Conservation (phyloP, 2,113 vertebrate genomes). For the Felis catus region DNA sequence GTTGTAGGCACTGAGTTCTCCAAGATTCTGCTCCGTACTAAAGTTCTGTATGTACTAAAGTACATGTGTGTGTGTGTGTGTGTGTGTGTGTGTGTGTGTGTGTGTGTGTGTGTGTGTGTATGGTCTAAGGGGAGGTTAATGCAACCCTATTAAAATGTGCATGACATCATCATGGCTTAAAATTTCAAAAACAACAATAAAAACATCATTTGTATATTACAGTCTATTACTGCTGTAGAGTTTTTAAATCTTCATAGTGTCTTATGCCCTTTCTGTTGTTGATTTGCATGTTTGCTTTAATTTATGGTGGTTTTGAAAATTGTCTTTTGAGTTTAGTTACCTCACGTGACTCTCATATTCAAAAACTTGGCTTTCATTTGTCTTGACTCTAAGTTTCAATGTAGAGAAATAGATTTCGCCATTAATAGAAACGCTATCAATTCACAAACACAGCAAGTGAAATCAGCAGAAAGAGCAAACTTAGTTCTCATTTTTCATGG, state of each 20-base stretch:
- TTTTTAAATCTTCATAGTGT: neutral
- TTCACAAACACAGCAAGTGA: neutral
- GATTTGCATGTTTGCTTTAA: slow-evolving; percentile 31
- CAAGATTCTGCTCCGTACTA: neutral
- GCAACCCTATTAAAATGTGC: neutral
- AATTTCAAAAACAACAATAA: slow-evolving; percentile 22
- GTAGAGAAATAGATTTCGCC: neutral
- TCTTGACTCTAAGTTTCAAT: neutral
- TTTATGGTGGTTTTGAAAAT: slow-evolving; percentile 1
- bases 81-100: neutral
- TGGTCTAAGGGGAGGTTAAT: neutral
- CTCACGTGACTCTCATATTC: neutral
- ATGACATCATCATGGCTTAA: neutral
- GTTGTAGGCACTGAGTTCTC: neutral
- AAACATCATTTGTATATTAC: neutral
- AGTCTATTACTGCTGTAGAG: neutral
- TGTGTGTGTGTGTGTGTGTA: no score
- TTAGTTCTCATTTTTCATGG: neutral
- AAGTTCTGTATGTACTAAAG: neutral
- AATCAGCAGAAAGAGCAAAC: neutral
- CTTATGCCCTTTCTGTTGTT: neutral
- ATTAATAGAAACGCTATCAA: neutral
- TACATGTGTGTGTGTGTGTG: neutral
- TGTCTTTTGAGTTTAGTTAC: neutral
- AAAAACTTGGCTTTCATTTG: neutral